Evolutionary conservation across 2,888 invertebrate genomes (phyloP).

Genomic region (Drosophila falleni): DNA sequence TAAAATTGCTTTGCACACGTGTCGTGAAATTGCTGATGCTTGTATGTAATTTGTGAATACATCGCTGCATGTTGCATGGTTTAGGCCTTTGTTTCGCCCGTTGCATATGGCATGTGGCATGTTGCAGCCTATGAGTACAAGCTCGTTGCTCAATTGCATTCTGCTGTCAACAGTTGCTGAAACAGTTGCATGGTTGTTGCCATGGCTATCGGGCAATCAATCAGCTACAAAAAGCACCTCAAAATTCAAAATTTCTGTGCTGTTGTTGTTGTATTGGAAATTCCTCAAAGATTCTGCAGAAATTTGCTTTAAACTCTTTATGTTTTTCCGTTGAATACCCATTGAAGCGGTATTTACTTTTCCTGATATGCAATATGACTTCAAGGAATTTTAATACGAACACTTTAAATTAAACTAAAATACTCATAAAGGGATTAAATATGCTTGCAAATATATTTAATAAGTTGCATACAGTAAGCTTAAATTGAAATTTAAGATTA

Average conservation of each 20-base stretch:
- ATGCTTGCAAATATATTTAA: not conserved
- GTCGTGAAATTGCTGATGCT: constrained; percentile 44
- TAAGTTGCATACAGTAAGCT: not conserved
- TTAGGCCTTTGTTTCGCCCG: constrained; percentile 4
- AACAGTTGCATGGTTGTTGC: constrained; percentile 2
- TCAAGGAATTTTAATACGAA: not conserved
- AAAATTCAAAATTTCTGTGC: constrained; percentile 8
- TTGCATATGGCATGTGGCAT: constrained; percentile 1
- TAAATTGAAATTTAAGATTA: not conserved
- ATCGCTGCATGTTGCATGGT: constrained; percentile 13
- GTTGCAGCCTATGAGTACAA: constrained; percentile 20
- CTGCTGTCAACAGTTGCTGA: constrained; percentile 34
- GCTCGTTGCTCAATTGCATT: constrained; percentile 29
- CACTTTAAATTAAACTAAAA: not conserved
- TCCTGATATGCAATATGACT: not conserved
- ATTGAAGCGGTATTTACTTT: not conserved
- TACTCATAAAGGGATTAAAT: not conserved
- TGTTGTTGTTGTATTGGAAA: not conserved
- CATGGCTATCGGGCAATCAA: constrained; percentile 23
- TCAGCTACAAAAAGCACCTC: constrained; percentile 17
- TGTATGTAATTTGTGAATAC: constrained; percentile 27
- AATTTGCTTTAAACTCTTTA: constrained; percentile 10
- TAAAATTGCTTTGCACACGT: constrained; percentile 48
- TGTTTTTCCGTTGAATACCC: not conserved
- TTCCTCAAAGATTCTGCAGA: constrained; percentile 2